phyloP scores from a whole-genome alignment of 1,140 invertebrate genomes.

The Diabrotica undecimpunctata region DNA sequence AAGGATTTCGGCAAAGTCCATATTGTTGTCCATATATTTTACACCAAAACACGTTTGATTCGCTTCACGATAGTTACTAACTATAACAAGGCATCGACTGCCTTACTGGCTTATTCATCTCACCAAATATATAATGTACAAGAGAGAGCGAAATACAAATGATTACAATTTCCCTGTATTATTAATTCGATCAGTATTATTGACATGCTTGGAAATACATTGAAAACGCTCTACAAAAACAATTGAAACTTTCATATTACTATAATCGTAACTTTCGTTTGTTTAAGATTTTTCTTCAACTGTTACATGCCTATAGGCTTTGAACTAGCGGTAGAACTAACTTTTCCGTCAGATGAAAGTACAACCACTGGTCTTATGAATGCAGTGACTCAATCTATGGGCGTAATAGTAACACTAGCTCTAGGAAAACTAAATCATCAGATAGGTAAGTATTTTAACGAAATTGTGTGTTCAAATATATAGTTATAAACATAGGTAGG shows the following conservation, averaged over 20 bases:
- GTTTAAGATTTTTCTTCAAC: conserved; percentile 32
- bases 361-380: conserved; percentile 36
- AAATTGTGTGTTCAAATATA: too few relatives aligned
- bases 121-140: too few relatives aligned
- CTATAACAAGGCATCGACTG: too few relatives aligned
- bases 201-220: not conserved
- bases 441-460: not conserved
- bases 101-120: too few relatives aligned
- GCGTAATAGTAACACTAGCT: conserved; percentile 29
- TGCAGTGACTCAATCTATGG: conserved; percentile 31
- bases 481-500: too few relatives aligned
- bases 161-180: too few relatives aligned
- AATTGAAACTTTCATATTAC: not conserved
- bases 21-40: too few relatives aligned
- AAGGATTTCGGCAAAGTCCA: too few relatives aligned
- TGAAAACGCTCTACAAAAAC: not conserved
- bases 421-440: conserved; percentile 21
- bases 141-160: too few relatives aligned
- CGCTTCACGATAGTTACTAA: too few relatives aligned
- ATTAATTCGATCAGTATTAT: not conserved
- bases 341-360: conserved; percentile 34
- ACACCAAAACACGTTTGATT: too few relatives aligned
- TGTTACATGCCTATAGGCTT: conserved; percentile 34
- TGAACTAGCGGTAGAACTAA: conserved; percentile 36
- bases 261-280: not conserved